Percentiles rank a stretch among this genome's conserved stretches.
These are phyloP conservation scores for Dendronephthya gigantea DNA, from an alignment of 64 coral and sea anemone genomes.

Conservation along the genomic window DNA sequence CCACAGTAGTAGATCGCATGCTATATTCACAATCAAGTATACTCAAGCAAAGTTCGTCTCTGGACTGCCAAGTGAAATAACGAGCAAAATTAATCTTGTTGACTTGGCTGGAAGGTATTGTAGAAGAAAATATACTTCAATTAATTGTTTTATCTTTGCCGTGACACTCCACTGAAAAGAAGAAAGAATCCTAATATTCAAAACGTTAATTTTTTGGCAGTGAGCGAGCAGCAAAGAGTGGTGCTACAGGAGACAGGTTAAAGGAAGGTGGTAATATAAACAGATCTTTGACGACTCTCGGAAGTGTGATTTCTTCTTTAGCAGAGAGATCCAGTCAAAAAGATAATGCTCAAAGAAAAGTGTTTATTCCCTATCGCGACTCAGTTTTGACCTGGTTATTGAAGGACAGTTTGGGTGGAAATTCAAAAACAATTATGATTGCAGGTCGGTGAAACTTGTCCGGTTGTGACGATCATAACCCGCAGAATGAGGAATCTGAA, in stretches of 20 bases:
- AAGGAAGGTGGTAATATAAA: slow-evolving; percentile 97
- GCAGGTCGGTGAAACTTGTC: slow-evolving; percentile 48
- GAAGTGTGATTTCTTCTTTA: slow-evolving; percentile 82
- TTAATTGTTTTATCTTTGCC: no score
- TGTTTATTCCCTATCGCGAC: slow-evolving; percentile 89
- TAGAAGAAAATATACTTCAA: neutral
- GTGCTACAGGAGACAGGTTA: slow-evolving; percentile 68
- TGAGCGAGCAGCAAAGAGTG: slow-evolving; percentile 77
- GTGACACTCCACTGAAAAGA: no score
- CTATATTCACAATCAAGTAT: neutral
- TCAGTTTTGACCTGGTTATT: slow-evolving; percentile 81
- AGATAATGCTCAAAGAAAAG: slow-evolving; percentile 42
- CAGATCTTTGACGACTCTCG: slow-evolving; percentile 84
- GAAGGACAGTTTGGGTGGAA: slow-evolving; percentile 89
- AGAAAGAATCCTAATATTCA: no score
- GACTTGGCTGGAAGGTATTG: neutral
- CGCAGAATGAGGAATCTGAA: no score
- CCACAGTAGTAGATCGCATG: neutral
- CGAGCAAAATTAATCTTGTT: neutral
- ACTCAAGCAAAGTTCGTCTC: slow-evolving; percentile 4
- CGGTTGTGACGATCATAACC: neutral
- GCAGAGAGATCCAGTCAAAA: slow-evolving; percentile 26
- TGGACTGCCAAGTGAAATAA: slow-evolving; percentile 9
- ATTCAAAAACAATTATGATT: slow-evolving; percentile 96
- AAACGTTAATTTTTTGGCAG: slow-evolving; percentile 28